Base-by-base conservation (phyloP, 2,113 vertebrate genomes). In the Cyanocitta stelleri region DNA sequence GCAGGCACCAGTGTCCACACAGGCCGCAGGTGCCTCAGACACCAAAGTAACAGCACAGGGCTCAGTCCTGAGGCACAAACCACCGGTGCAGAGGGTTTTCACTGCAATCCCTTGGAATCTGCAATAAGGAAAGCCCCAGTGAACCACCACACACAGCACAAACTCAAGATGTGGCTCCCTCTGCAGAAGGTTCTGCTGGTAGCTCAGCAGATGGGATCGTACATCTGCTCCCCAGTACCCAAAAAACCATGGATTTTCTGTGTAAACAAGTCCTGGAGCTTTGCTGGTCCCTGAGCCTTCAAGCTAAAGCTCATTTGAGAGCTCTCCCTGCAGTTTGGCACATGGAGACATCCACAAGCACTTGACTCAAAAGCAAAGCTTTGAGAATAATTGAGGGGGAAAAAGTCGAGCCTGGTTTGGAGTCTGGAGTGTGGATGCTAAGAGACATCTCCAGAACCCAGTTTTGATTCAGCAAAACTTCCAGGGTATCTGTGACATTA, bases 301-400 rank as follows among this genome's bases (percentile, higher is more conserved):
- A 3, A 58, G 80, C 15, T 46, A 18, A 46, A 82, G 58, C 78
- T 66, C 82, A 58, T 58, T 33, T n/a, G 56, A 89, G 55, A 94
- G 61, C 52, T 87, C 73, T 83, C 78, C 55, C 82, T 90, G 79
- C 88, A 62, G 26, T 86, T 1, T 93, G 64, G 81, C 73, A 32
- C 67, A 10, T 2, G 1, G 52, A 76, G 44, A 69, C 41, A 90
- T 79, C 55, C 82, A 88, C 71, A 69, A 68, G 43, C 78, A 67
- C 82, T 85, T 33, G 27, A 64, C 44, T 85, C 58, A 20, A 89
- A 87, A 88, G 62, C 49, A 54, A 72, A 56, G 27, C 54, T 64
- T 92, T 14, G 64, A 62, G 71, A 76, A 79, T 32, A 89, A 82
- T 1, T 49, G 66, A 75, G 9, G 21, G 6, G 10, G 10, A 0